phyloP scores from a whole-genome alignment of 30 jellyfish, hydroid and myxozoan species.

The Turritopsis rubra region DNA sequence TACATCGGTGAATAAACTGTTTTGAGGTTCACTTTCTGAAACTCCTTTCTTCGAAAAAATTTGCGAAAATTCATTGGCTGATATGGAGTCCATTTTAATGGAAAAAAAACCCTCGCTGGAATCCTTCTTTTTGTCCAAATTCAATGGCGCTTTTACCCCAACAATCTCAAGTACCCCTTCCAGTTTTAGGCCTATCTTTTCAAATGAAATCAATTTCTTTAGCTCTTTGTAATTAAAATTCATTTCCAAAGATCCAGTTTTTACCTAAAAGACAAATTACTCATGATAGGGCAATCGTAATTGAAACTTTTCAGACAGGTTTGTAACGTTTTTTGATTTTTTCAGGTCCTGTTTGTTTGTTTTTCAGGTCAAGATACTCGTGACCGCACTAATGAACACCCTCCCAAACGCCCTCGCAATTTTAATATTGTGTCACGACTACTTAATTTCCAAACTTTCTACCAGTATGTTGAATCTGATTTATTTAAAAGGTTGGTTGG shows the following conservation, averaged over 20 bases:
- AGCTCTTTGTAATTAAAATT: constrained; percentile 40
- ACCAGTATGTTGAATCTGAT: no score
- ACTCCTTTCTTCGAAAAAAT: constrained; percentile 52
- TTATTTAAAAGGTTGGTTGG: no score
- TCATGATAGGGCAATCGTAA: background rate
- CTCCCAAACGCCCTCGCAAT: no score
- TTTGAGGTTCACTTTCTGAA: constrained; percentile 27
- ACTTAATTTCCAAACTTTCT: no score
- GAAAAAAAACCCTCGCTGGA: constrained; percentile 43
- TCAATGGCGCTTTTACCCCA: constrained; percentile 39
- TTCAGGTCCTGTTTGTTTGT: no score
- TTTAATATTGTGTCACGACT: no score
- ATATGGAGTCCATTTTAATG: constrained; percentile 31
- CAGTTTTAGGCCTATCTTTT: constrained; percentile 31
- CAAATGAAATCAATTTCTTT: constrained; percentile 25
- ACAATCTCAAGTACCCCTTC: constrained; percentile 41
- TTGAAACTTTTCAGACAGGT: background rate
- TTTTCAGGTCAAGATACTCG: no score
- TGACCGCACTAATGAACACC: no score
- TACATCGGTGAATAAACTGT: constrained; percentile 35
- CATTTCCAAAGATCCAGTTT: constrained; percentile 41
- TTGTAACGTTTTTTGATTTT: no score
- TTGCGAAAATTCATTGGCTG: constrained; percentile 43
- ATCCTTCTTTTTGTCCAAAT: constrained; percentile 35
- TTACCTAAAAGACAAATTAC: constrained; percentile 1